Evolutionary conservation across 2,113 vertebrate species (phyloP), one percentile per base, ranked within the genome.

Genomic region (Callionymus lyra): DNA sequence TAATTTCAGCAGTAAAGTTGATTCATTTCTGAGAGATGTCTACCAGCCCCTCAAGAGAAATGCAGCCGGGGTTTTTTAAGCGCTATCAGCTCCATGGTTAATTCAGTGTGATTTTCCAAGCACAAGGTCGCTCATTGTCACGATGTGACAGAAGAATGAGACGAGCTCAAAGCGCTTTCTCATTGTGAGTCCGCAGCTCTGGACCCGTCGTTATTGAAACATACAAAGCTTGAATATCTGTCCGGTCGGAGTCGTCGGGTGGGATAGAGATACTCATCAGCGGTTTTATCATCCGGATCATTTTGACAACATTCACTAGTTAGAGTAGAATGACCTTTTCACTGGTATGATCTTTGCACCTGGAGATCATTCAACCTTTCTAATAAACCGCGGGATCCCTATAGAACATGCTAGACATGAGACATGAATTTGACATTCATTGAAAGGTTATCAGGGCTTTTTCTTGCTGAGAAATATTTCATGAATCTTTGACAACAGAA

Each of bases 41-140:
- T 72, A 27, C 35, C 14, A 31, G 59, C 47, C 59, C 56, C 74
- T 78, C 53, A 61, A 72, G 75, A 70, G 73, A 56, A 68, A 76
- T 58, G 59, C 61, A 64, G 63, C 53, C 65, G n/a, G 53, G 53
- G 57, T 65, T 34, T n/a, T 59, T 64, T 65, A 71, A 76, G 70
- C 72, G 72, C 80, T 80, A 80, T 77, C 72, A 77, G 76, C 57
- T 69, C 75, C 66, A 70, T 72, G 63, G 61, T 80, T 73, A 77
- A 79, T 81, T 76, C 69, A 72, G 70, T 63, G 36, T 18, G 47
- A 74, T 67, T 68, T 66, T 69, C 56, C 64, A 53, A 60, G 61
- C 72, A 70, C 81, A 83, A 82, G 80, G 80, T 81, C 75, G 81
- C 63, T 72, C 73, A 74, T 76, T 79, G 75, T 80, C 75, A 79